Conservation (phyloP, 2,797 vertebrate genomes). For the Alca torda region DNA sequence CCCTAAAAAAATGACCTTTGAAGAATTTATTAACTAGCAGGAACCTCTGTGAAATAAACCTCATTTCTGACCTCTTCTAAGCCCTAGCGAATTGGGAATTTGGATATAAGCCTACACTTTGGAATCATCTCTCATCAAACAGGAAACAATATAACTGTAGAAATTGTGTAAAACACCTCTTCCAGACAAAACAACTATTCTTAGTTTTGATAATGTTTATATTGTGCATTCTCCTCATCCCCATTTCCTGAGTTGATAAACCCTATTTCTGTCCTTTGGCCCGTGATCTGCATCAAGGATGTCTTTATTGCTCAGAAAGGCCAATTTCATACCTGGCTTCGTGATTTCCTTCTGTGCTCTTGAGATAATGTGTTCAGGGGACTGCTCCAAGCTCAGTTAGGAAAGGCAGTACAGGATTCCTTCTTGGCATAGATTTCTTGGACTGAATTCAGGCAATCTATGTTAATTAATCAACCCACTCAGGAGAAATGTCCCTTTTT, state of each 20-base stretch:
- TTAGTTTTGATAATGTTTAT: conserved; percentile 23
- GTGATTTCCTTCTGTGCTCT: neutral
- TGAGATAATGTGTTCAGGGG: neutral
- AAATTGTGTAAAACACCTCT: conserved; percentile 18
- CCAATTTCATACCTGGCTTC: neutral
- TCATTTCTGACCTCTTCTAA: conserved; percentile 17
- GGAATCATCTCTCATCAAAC: neutral
- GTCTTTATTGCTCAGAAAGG: neutral
- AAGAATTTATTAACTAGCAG: conserved; percentile 4
- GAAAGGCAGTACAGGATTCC: neutral
- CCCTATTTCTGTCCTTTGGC: neutral
- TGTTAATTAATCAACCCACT: conserved; percentile 47
- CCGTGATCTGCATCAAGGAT: neutral
- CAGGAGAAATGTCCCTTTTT: conserved; percentile 41
- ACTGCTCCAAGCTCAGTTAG: neutral
- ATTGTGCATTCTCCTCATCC: neutral
- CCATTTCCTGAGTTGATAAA: neutral
- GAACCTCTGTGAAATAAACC: neutral
- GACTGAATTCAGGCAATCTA: conserved; percentile 23
- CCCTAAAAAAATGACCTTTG: neutral
- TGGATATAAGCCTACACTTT: neutral
- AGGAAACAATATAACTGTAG: conserved; percentile 31
- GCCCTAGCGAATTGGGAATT: neutral
- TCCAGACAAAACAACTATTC: conserved; percentile 38
- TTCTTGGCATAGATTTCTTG: conserved; percentile 32